Percentiles rank a stretch among this genome's conserved stretches.
phyloP scores from a whole-genome alignment of 2,113 vertebrate species.

The Dendropsophus ebraccatus region DNA sequence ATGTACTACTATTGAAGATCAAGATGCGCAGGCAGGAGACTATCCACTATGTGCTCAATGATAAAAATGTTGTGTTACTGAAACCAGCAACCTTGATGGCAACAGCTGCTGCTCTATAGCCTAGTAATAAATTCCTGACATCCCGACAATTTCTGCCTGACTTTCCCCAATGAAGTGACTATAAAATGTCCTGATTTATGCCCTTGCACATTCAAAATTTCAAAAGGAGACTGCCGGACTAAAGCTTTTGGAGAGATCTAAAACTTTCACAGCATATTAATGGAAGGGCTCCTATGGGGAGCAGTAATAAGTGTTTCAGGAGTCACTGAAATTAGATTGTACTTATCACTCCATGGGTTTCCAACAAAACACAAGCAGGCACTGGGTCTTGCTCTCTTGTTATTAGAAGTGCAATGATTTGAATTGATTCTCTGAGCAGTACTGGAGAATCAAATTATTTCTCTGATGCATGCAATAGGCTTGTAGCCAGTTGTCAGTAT shows the following conservation, averaged over 20 bases:
- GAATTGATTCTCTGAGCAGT: slow-evolving; percentile 56
- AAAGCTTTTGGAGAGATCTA: slow-evolving; percentile 48
- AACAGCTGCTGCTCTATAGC: slow-evolving; percentile 17
- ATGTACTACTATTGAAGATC: slow-evolving; percentile 29
- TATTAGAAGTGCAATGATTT: slow-evolving; percentile 58
- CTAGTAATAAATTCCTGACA: slow-evolving; percentile 38
- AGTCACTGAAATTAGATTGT: slow-evolving; percentile 56
- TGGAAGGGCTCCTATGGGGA: slow-evolving; percentile 52
- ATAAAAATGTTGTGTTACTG: slow-evolving; percentile 39
- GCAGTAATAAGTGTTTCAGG: slow-evolving; percentile 50
- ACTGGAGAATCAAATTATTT: slow-evolving; percentile 58
- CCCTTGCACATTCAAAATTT: slow-evolving; percentile 39
- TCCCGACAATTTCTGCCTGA: slow-evolving; percentile 10
- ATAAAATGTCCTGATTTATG: slow-evolving; percentile 43
- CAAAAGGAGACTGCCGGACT: slow-evolving; percentile 24
- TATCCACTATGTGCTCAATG: slow-evolving; percentile 1
- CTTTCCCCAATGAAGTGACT: slow-evolving; percentile 18
- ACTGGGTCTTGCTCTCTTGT: slow-evolving; percentile 52
- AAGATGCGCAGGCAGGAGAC: slow-evolving; percentile 30
- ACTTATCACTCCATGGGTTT: slow-evolving; percentile 57
- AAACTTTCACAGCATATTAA: slow-evolving; percentile 54
- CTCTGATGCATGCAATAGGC: slow-evolving; percentile 47
- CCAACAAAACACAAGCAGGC: slow-evolving; percentile 55
- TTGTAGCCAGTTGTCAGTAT: slow-evolving; percentile 50
- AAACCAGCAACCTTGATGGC: slow-evolving; percentile 10